Percentiles rank a stretch among this genome's conserved stretches.
Conservation (phyloP, 1,140 invertebrate genomes). For the Gryon sp. region DNA sequence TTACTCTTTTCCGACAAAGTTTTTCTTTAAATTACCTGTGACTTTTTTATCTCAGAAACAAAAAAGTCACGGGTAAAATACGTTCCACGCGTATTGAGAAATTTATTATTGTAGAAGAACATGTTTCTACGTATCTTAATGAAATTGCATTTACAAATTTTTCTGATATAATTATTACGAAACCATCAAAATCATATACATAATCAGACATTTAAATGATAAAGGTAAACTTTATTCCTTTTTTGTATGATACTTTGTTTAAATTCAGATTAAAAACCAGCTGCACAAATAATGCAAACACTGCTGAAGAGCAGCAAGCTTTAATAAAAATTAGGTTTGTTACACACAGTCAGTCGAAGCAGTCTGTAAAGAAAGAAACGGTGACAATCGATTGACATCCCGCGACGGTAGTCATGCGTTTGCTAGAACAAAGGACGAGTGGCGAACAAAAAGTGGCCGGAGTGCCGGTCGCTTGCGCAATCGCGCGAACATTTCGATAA, state of each 20-base stretch:
- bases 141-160: slow-evolving; percentile 34
- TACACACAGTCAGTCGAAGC: slow-evolving; percentile 36
- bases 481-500: slow-evolving; percentile 53
- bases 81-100: slow-evolving; percentile 21
- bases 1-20: slow-evolving; percentile 38
- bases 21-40: slow-evolving; percentile 24
- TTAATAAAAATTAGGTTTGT: slow-evolving; percentile 58
- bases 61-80: slow-evolving; percentile 13
- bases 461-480: slow-evolving; percentile 39
- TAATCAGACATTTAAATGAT: no score
- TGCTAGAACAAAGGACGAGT: slow-evolving; percentile 50
- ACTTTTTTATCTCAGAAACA: slow-evolving; percentile 34
- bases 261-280: slow-evolving; percentile 44
- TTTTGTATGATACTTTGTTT: no score
- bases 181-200: no score
- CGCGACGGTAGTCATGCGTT: slow-evolving; percentile 55
- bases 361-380: slow-evolving; percentile 37
- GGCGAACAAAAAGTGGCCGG: slow-evolving; percentile 35
- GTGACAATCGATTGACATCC: slow-evolving; percentile 62
- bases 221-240: no score
- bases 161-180: no score
- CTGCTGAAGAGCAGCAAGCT: slow-evolving; percentile 25
- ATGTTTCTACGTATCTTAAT: slow-evolving; percentile 45
- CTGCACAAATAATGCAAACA: slow-evolving; percentile 34
- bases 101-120: slow-evolving; percentile 51